Percentiles rank a stretch among this genome's conserved stretches.
phyloP scores from a whole-genome alignment of 2,888 invertebrate species.

The Idaea dimidiata region DNA sequence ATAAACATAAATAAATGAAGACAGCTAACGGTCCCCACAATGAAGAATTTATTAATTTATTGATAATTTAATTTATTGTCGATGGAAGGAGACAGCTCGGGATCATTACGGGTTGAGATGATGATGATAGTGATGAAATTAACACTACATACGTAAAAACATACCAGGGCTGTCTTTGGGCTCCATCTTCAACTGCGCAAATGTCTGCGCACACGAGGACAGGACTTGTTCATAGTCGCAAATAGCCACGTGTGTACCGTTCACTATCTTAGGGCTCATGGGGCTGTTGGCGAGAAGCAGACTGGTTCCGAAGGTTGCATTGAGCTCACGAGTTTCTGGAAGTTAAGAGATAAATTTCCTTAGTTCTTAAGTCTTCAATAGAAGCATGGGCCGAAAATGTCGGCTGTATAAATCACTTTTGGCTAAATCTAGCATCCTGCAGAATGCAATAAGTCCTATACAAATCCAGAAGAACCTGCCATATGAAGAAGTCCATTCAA shows the following conservation, averaged over 20 bases:
- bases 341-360: not conserved
- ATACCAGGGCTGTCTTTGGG: constrained; percentile 89
- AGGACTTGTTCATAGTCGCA: constrained; percentile 90
- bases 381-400: constrained; percentile 41
- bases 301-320: constrained; percentile 95
- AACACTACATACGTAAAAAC: constrained; percentile 16
- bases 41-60: no score
- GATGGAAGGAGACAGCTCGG: no score
- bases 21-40: no score
- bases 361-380: not conserved
- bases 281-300: constrained; percentile 96
- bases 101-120: no score
- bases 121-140: no score
- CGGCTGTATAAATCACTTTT: no score
- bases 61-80: no score
- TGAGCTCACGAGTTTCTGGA: constrained; percentile 89
- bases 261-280: constrained; percentile 97
- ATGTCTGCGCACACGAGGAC: constrained; percentile 86
- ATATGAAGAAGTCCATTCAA: no score
- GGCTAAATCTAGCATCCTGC: no score
- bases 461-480: constrained; percentile 56
- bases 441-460: no score
- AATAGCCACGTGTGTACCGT: constrained; percentile 95
- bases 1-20: no score
- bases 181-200: constrained; percentile 85